A percentile compares a stretch with the other conserved stretches of the same genome.
Conservation (phyloP, 2,888 invertebrate species). For the Sphaerophoria taeniata region DNA sequence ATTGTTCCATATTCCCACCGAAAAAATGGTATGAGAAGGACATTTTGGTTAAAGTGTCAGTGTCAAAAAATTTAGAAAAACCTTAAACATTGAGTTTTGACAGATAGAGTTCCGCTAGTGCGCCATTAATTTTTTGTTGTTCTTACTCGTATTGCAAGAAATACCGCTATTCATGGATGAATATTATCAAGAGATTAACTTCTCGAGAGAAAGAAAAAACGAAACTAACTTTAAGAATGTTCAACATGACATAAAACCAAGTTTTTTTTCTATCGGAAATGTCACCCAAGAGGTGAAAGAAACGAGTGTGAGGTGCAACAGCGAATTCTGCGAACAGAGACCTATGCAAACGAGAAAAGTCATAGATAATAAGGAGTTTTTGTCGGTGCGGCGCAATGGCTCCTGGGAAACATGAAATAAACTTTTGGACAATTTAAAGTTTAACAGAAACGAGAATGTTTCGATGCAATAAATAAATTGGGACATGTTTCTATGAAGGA, state of each 20-base stretch:
- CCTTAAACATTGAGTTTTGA: conserved; percentile 43
- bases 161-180: conserved; percentile 48
- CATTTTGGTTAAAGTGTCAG: conserved; percentile 51
- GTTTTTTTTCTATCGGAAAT: conserved; percentile 68
- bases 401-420: conserved; percentile 70
- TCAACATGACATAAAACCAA: conserved; percentile 66
- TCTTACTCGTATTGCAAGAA: conserved; percentile 17
- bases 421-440: conserved; percentile 65
- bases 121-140: not conserved
- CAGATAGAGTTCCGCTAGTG: conserved; percentile 15
- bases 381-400: conserved; percentile 48
- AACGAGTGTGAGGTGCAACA: conserved; percentile 62
- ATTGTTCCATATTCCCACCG: conserved; percentile 26
- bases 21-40: not conserved
- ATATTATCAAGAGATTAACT: conserved; percentile 70
- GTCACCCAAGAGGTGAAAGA: conserved; percentile 59
- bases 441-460: conserved; percentile 21
- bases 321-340: conserved; percentile 28
- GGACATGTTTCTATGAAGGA: conserved; percentile 65
- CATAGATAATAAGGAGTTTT: conserved; percentile 60
- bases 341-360: conserved; percentile 61
- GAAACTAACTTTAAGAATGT: conserved; percentile 51
- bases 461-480: conserved; percentile 70
- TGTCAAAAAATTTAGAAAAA: conserved; percentile 39
- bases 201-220: conserved; percentile 40